Evolutionary conservation across 2,888 invertebrate species (phyloP), one percentile per base, ranked within the genome.

Genomic region (Tetanocera ferruginea): DNA sequence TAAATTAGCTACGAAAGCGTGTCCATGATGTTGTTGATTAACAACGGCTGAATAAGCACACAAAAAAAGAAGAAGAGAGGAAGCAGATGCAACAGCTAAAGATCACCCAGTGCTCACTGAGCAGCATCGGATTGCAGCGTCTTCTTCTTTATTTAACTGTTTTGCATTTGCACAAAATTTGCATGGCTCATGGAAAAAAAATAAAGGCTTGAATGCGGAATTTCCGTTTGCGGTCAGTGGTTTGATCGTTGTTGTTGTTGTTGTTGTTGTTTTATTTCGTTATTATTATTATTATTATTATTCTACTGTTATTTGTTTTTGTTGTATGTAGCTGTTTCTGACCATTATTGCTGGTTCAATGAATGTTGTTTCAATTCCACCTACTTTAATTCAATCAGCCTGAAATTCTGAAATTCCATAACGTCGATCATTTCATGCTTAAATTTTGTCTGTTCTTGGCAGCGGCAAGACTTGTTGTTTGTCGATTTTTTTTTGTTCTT

Each of bases 311-410:
- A 43, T 14, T 43, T 43, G 43, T 43, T 43, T 43, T 43, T 43
- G 43, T 43, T 43, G 43, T 43, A 43, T 43, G 11, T 11, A 11
- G 43, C 43, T 43, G 43, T 43, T 11, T 43, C n/a, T 43, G 11
- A 76, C 51, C 81, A 80, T 76, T 83, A 81, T 52, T 80, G 76
- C 37, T 76, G 76, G 62, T 64, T 80, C 23, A 25, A 82, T 74
- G 19, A 79, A 34, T 66, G 78, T 72, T 79, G 34, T 70, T 57
- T 11, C 76, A 76, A 23, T 76, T n/a, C 55, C 6, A n/a, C 51
- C 31, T 62, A 31, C 25, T 28, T n/a, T 25, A 49, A 37, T 52
- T 55, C 23, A 73, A 14, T 43, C 11, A 43, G 14, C 43, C 43
- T 43, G 43, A 43, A 43, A 43, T 43, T 43, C n/a, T 43, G 43